A percentile compares a stretch with the other conserved stretches of the same genome.
Conservation (phyloP, 1,140 invertebrate species). For the Drosophila mojavensis region DNA sequence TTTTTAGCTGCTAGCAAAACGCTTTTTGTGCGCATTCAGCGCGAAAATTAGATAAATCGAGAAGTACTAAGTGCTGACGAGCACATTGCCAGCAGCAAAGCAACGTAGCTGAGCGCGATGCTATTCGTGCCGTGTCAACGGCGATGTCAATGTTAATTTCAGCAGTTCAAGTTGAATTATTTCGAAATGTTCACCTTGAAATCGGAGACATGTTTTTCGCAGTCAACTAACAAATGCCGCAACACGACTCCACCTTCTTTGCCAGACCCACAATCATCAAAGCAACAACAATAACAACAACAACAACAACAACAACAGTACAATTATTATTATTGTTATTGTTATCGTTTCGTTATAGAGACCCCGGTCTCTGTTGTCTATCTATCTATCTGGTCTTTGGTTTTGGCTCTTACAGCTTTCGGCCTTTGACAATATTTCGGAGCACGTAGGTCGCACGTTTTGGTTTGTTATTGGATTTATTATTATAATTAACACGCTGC, state of each 20-base stretch:
- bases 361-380: conserved; percentile 32
- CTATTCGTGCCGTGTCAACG: conserved; percentile 52
- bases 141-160: conserved; percentile 78
- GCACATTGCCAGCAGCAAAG: conserved; percentile 4
- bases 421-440: conserved; percentile 74
- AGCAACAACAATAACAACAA: not conserved
- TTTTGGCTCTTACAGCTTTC: conserved; percentile 40
- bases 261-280: conserved; percentile 49
- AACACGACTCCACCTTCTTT: conserved; percentile 63
- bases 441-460: conserved; percentile 78
- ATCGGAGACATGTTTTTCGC: conserved; percentile 63
- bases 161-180: conserved; percentile 80
- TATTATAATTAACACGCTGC: conserved; percentile 73
- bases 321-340: conserved; percentile 56
- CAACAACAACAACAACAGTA: conserved; percentile 10
- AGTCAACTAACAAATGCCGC: conserved; percentile 52
- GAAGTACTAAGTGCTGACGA: conserved; percentile 17
- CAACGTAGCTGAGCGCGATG: not conserved
- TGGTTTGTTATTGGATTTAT: conserved; percentile 76
- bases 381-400: conserved; percentile 34
- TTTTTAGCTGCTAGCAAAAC: conserved; percentile 20
- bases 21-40: conserved; percentile 47
- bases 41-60: conserved; percentile 28
- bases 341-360: conserved; percentile 55
- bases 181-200: conserved; percentile 81